Base-by-base conservation (phyloP, 2,113 vertebrate species). In the Nothocercus nigrocapillus region DNA sequence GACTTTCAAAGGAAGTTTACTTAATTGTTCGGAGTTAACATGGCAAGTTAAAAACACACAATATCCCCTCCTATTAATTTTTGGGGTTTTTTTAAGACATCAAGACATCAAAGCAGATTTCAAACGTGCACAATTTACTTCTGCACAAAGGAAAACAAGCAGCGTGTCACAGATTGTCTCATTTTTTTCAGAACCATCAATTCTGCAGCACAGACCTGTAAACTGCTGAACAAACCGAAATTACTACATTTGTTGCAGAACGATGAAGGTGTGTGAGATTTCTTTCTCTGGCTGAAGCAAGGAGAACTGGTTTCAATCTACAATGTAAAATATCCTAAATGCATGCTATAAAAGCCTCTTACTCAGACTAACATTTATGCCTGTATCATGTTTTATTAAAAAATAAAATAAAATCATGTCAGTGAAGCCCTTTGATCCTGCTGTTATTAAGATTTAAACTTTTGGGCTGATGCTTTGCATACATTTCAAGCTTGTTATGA, bases 321-420 rank as follows among this genome's bases (percentile, higher is more conserved):
- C 25, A 81, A 89, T 45, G 72, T 36, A 83, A 94, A 94, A 80
- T 88, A 95, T 17, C 76, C 15, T 44, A 81, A 93, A 82, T 25
- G 15, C 58, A 88, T 40, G 68, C 51, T 88, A 85, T 42, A 83
- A 80, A 95, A 85, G 19, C 22, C 62, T 88, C 90, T 67, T 59
- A 83, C 76, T 85, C 53, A 68, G 11, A 47, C 32, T 72, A 90
- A 92, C 76, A 40, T 90, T 93, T 93, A 91, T 69, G 76, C 58
- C 82, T 86, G 82, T 86, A 93, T 96, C 76, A 40, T 78, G 76
- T 94, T 97, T 93, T 96, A 95, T 93, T 95, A 89, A 66, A 53
- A 25, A 70, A 47, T 47, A 47, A 95, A 94, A 83, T 75, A 90
- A 90, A 94, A 81, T 75, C 36, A 40, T 93, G 63, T 83, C 85